Base-by-base conservation (phyloP, 2,888 invertebrate genomes). In the Branchipolynoe longqiensis region DNA sequence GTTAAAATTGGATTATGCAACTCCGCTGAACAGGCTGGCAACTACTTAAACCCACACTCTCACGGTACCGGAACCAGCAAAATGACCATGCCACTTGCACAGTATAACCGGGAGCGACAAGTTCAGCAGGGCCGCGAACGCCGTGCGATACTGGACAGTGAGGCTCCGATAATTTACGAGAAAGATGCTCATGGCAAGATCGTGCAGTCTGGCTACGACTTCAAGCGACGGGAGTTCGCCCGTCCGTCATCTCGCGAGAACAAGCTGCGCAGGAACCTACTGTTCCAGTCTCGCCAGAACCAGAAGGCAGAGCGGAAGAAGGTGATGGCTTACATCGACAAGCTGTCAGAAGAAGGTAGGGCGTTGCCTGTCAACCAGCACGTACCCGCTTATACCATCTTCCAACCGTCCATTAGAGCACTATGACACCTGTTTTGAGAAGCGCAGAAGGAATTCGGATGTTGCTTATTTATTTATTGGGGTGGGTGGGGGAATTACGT, bases 331-430 rank as follows among this genome's bases (percentile, higher is more conserved):
- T 78, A 78, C 54, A 78, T 78, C 14, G 78, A 78, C 48, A 78
- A 78, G 28, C 78, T 78, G 0, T 78, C 78, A 14, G 78, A 78
- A 33, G 48, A 78, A 78, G 78, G 78, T 78, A n/a, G n/a, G n/a
- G n/a, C n/a, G n/a, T n/a, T n/a, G n/a, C n/a, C n/a, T n/a, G n/a
- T n/a, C n/a, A n/a, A n/a, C n/a, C n/a, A n/a, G n/a, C n/a, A n/a
- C n/a, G n/a, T n/a, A n/a, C n/a, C n/a, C n/a, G n/a, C n/a, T n/a
- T n/a, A n/a, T n/a, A n/a, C n/a, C n/a, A n/a, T n/a, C n/a, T n/a
- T n/a, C n/a, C n/a, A n/a, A n/a, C n/a, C n/a, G n/a, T n/a, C n/a
- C n/a, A n/a, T n/a, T n/a, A n/a, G n/a, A n/a, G n/a, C n/a, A n/a
- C n/a, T n/a, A n/a, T n/a, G n/a, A n/a, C n/a, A n/a, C n/a, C n/a